A percentile compares a stretch with the other conserved stretches of the same genome.
Conservation (phyloP, 2,113 vertebrate genomes). For the Datnioides undecimradiatus region DNA sequence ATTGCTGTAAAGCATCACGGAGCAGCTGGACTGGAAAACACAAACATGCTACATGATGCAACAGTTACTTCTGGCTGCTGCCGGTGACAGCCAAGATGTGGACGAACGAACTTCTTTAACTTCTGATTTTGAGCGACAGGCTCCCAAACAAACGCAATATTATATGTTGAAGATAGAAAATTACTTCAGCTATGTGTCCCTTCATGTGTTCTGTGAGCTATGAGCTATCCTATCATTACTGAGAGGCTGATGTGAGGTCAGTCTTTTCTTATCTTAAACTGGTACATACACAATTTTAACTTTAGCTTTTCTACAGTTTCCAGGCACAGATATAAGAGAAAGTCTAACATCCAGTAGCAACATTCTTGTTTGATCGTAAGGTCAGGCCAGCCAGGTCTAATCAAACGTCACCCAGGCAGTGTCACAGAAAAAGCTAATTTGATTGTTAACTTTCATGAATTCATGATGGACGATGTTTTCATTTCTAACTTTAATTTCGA, state of each 20-base stretch:
- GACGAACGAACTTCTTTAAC: not conserved
- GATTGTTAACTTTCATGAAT: not conserved
- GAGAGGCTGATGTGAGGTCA: not conserved
- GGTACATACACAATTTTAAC: not conserved
- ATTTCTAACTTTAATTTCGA: not conserved
- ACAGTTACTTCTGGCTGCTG: not conserved
- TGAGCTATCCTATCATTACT: not conserved
- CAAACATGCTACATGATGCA: not conserved
- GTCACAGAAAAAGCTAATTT: not conserved
- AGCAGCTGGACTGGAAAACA: constrained; percentile 7
- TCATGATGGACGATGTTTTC: not conserved
- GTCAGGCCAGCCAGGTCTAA: not conserved
- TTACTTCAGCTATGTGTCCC: not conserved
- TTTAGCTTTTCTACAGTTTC: not conserved
- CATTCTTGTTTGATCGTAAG: not conserved
- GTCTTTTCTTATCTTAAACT: not conserved
- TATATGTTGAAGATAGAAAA: not conserved
- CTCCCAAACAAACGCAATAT: not conserved
- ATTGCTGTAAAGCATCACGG: not conserved
- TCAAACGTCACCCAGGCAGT: not conserved
- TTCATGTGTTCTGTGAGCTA: no score
- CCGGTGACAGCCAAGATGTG: not conserved
- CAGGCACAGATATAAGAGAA: not conserved
- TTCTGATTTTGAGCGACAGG: not conserved
- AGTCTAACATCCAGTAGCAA: not conserved